These are phyloP conservation scores for Callyntrura guangdongensis DNA, from an alignment of 2,888 invertebrate species.

Conservation along the genomic window DNA sequence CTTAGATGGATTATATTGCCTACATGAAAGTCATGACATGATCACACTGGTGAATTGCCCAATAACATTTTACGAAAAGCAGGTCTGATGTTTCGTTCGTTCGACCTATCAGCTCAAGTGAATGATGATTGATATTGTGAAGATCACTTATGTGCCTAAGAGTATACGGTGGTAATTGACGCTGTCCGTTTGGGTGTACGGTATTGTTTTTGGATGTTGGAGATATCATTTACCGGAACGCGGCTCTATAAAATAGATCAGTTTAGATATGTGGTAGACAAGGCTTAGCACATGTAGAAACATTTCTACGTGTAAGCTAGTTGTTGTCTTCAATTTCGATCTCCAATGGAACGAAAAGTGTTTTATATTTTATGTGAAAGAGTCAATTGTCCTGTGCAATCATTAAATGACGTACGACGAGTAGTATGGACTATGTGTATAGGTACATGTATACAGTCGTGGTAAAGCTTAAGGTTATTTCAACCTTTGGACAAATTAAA, in stretches of 20 bases:
- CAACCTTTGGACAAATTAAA: slow-evolving; percentile 71
- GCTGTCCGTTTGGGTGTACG: neutral
- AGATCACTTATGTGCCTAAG: slow-evolving; percentile 2
- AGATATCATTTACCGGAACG: neutral
- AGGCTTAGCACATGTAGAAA: slow-evolving; percentile 7
- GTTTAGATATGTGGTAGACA: neutral
- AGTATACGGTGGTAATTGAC: neutral
- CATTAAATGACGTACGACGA: neutral
- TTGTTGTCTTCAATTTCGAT: slow-evolving; percentile 22
- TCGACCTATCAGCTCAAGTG: slow-evolving; percentile 38
- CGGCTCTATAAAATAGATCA: slow-evolving; percentile 20
- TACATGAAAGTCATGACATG: slow-evolving; percentile 4
- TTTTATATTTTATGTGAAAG: slow-evolving; percentile 37
- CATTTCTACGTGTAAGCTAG: neutral
- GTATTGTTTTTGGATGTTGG: neutral
- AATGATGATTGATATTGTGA: slow-evolving; percentile 40
- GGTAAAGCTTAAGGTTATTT: slow-evolving; percentile 43
- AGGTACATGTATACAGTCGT: neutral
- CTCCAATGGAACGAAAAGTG: slow-evolving; percentile 25
- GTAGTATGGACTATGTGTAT: too few relatives aligned
- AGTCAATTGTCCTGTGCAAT: slow-evolving; percentile 20
- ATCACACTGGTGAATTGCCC: neutral
- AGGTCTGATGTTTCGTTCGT: slow-evolving; percentile 14
- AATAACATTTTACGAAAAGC: neutral
- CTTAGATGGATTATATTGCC: too few relatives aligned